A percentile compares a stretch with the other conserved stretches of the same genome.
Evolutionary conservation across 2,797 vertebrate genomes (phyloP).

Genomic region (Morelia viridis): DNA sequence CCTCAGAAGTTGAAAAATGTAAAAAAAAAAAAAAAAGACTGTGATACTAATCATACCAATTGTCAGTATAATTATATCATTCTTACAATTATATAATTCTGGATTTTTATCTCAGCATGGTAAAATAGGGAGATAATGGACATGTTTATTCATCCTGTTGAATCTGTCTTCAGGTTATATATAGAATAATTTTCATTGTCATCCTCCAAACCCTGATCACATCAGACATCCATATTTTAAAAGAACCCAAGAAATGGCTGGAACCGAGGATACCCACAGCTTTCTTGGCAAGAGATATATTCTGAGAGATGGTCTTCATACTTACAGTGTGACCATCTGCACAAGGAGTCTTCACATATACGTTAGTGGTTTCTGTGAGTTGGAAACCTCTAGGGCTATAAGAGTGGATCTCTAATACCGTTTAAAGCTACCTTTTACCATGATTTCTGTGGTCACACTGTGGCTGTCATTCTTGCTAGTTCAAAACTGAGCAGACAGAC

Average conservation of each 20-base stretch:
- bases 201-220: constrained; percentile 31
- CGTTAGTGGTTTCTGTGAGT: no score
- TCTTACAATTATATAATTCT: background rate
- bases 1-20: constrained; percentile 39
- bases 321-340: no score
- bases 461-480: no score
- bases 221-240: background rate
- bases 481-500: no score
- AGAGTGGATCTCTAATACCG: no score
- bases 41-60: constrained; percentile 49
- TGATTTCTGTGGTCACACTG: no score
- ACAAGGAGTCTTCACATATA: no score
- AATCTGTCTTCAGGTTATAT: constrained; percentile 45
- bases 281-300: no score
- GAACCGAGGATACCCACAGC: background rate
- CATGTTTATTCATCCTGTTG: constrained; percentile 31
- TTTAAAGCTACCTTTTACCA: no score
- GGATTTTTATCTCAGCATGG: constrained; percentile 51
- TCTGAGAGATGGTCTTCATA: no score
- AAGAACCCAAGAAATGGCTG: background rate
- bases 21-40: constrained; percentile 15
- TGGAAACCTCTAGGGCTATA: no score
- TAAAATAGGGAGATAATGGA: constrained; percentile 45
- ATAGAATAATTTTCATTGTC: constrained; percentile 60
- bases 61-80: constrained; percentile 55